A percentile compares a stretch with the other conserved stretches of the same genome.
Evolutionary conservation across 2,888 invertebrate genomes (phyloP).

Genomic region (Conomelus anceps): DNA sequence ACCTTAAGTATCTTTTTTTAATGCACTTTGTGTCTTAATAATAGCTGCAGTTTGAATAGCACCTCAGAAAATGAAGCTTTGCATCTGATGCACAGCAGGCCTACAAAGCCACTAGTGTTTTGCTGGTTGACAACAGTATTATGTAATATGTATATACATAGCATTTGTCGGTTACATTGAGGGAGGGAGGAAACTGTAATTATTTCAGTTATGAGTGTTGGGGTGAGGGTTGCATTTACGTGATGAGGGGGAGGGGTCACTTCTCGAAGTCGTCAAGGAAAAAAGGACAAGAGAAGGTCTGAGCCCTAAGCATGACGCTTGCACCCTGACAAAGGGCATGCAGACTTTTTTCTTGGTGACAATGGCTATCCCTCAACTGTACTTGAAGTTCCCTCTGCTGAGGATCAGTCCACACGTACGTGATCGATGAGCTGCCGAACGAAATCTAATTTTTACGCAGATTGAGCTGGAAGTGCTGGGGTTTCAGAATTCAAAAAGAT

Average conservation of each 20-base stretch:
- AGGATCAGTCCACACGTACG: background rate
- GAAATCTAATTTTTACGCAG: background rate
- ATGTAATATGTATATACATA: background rate
- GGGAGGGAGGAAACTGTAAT: background rate
- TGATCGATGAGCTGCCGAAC: background rate
- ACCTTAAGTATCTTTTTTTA: too few species aligned
- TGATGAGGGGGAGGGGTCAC: background rate
- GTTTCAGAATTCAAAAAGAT: too few species aligned
- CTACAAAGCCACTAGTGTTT: background rate
- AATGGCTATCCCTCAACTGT: background rate
- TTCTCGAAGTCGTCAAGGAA: background rate
- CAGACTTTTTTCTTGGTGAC: background rate
- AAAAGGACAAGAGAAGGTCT: background rate
- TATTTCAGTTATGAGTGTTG: background rate
- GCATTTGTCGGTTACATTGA: background rate
- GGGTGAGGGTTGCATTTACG: background rate
- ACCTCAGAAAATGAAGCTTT: background rate
- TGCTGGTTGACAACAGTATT: background rate
- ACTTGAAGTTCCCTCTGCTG: too few species aligned
- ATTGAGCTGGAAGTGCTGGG: too few species aligned
- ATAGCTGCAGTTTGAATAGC: background rate
- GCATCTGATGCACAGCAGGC: background rate
- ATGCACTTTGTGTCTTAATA: too few species aligned
- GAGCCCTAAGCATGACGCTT: too few species aligned
- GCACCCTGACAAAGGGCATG: background rate